Evolutionary conservation across 1,140 invertebrate species (phyloP).

Genomic region (Conus betulinus): DNA sequence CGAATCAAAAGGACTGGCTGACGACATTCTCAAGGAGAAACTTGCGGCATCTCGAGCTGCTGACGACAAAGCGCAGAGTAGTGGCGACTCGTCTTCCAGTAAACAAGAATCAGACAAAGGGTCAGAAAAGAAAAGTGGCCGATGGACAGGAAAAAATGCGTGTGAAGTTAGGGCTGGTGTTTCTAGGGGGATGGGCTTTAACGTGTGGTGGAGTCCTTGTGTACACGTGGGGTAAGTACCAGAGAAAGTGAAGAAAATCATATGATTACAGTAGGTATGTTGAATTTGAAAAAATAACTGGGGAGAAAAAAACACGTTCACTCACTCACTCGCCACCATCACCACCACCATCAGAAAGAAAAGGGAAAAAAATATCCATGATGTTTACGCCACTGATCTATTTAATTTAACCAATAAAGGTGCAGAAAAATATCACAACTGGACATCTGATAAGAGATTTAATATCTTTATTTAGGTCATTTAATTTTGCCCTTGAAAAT

Average conservation of each 20-base stretch:
- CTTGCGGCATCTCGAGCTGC: not conserved
- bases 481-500: no score
- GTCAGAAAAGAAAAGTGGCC: conserved; percentile 37
- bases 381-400: not conserved
- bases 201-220: conserved; percentile 37
- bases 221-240: conserved; percentile 45
- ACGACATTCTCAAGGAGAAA: conserved; percentile 42
- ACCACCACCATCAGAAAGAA: not conserved
- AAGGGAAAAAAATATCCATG: not conserved
- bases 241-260: no score
- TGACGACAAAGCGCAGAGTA: not conserved
- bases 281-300: not conserved
- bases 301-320: not conserved
- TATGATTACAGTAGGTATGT: not conserved
- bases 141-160: conserved; percentile 50
- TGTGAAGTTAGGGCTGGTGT: conserved; percentile 49
- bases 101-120: conserved; percentile 20
- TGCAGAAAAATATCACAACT: no score
- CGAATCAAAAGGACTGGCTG: conserved; percentile 29
- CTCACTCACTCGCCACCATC: not conserved
- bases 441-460: no score
- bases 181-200: conserved; percentile 42
- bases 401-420: not conserved
- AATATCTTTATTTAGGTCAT: no score
- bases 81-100: conserved; percentile 21